These are phyloP conservation scores for Solea solea DNA, from an alignment of 2,113 vertebrate species.

Conservation along the genomic window DNA sequence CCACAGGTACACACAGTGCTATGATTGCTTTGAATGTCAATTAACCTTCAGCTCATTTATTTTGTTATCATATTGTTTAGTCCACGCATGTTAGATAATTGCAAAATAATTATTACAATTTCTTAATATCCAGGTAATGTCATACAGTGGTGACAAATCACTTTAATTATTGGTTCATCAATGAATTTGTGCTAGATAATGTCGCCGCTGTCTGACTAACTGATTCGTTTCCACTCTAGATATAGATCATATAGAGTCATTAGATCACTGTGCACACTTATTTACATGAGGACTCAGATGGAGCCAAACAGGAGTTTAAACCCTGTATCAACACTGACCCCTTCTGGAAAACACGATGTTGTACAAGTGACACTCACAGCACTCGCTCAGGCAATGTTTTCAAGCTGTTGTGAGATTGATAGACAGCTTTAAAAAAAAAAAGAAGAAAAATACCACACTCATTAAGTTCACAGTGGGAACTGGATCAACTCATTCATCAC, in stretches of 20 bases:
- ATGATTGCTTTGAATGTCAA: too few relatives aligned
- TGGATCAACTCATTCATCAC: not conserved
- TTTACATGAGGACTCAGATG: not conserved
- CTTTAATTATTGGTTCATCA: not conserved
- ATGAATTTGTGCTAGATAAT: not conserved
- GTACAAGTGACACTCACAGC: conserved; percentile 20
- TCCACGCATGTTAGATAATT: too few relatives aligned
- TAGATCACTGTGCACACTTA: not conserved
- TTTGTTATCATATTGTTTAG: too few relatives aligned
- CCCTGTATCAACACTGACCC: conserved; percentile 57
- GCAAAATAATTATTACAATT: too few relatives aligned
- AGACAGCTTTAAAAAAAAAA: conserved; percentile 3
- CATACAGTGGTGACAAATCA: not conserved
- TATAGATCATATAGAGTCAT: not conserved
- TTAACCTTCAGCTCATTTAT: too few relatives aligned
- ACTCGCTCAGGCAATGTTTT: not conserved
- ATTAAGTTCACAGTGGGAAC: not conserved
- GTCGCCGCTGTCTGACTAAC: not conserved
- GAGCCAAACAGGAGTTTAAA: conserved; percentile 6
- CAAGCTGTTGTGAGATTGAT: not conserved
- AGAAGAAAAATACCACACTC: not conserved
- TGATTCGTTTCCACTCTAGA: not conserved
- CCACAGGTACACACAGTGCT: too few relatives aligned
- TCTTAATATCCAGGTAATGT: too few relatives aligned
- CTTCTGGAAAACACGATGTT: conserved; percentile 40